Conservation (phyloP, 2,113 vertebrate species). For the Rhinichthys klamathensis region DNA sequence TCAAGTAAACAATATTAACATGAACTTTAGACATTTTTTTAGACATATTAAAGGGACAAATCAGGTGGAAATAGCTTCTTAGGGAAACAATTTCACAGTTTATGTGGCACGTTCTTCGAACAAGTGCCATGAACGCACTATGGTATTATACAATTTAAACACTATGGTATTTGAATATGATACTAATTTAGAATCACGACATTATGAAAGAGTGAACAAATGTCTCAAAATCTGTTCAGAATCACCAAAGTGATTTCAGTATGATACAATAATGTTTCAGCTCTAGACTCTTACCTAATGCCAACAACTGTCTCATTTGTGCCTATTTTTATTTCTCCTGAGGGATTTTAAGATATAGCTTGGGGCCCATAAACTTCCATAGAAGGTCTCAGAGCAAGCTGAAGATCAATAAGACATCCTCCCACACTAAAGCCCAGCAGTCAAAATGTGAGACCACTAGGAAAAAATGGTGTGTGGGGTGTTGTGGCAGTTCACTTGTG, state of each 20-base stretch:
- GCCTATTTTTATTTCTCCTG: constrained; percentile 8
- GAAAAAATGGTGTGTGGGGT: constrained; percentile 8
- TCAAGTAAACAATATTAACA: background rate
- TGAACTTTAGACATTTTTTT: too few relatives aligned
- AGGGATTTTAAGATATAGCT: constrained; percentile 15
- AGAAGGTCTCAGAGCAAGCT: constrained; percentile 15
- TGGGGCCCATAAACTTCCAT: background rate
- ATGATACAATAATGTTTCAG: background rate
- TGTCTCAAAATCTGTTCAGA: too few relatives aligned
- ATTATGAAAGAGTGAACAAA: background rate
- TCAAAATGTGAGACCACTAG: constrained; percentile 53
- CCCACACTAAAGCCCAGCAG: constrained; percentile 39
- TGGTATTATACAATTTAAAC: background rate
- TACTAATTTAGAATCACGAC: background rate
- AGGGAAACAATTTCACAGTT: background rate
- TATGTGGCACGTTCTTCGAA: too few relatives aligned
- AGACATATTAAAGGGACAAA: background rate
- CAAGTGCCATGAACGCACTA: background rate
- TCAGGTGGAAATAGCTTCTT: background rate
- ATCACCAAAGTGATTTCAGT: background rate
- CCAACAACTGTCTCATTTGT: background rate
- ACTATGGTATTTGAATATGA: background rate
- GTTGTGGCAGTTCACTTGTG: constrained; percentile 12
- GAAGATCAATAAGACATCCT: constrained; percentile 30
- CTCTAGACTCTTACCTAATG: background rate